Evolutionary conservation across 1,140 invertebrate genomes (phyloP), one percentile per base, ranked within the genome.

Genomic region (Steinernema khuongi): DNA sequence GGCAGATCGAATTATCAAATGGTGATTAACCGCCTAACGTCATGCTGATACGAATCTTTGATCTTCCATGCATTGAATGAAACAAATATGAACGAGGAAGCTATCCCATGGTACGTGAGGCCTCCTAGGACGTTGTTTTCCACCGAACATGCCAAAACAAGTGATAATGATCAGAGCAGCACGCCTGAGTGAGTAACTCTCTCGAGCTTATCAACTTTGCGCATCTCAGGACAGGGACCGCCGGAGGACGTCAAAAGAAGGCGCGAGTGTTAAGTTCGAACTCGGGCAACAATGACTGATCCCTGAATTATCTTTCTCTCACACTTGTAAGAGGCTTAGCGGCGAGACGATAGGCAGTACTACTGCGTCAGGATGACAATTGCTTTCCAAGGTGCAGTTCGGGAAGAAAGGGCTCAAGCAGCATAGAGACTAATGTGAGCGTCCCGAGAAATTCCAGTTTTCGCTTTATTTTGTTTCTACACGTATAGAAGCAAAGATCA

Each of bases 251-350:
- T 17, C 4, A 11, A 22, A 26, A 22, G 50, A 60, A 60, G 4
- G 14, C 4, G 36, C 36, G 50, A 60, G 50, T n/a, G n/a, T n/a
- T n/a, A n/a, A 60, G 50, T 11, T 17, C 50, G 50, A 11, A 26
- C 50, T 60, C 19, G 50, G 26, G 22, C 14, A 41, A 11, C 22
- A 22, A 60, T 7, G 26, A 14, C 26, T 22, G 50, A 7, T n/a
- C 11, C 4, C 4, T 60, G 50, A 60, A 60, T 60, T 60, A 60
- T 60, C 50, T 60, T 60, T 60, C 50, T 26, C 50, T 2, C 4
- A 60, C 50, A 60, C 50, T 22, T 60, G 50, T 60, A 60, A 60
- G 50, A 60, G 22, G 50, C 50, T 60, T 60, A 60, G 50, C 50
- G 19, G 50, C 7, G 50, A 22, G 26, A 22, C 14, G 50, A 60